Conservation (phyloP, 2,888 invertebrate species). For the Palloptera scutellata region DNA sequence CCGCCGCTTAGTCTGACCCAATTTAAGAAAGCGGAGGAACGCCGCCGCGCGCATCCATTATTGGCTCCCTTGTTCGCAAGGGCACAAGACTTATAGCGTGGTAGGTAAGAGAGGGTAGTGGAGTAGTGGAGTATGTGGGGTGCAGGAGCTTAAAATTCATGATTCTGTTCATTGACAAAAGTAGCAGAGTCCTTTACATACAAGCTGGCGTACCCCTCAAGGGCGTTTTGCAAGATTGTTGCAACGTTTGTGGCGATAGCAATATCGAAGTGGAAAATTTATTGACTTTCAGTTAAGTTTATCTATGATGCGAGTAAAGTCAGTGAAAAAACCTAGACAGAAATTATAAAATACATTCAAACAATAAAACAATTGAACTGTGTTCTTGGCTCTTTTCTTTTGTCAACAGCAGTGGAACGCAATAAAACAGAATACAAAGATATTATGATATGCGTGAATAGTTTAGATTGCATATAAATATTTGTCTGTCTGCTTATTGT, state of each 20-base stretch:
- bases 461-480: too few relatives aligned
- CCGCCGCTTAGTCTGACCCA: too few relatives aligned
- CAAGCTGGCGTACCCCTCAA: not conserved
- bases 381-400: conserved; percentile 40
- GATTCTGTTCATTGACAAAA: too few relatives aligned
- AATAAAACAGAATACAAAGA: too few relatives aligned
- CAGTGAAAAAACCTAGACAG: conserved; percentile 32
- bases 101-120: not conserved
- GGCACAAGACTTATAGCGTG: not conserved
- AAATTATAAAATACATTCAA: conserved; percentile 39
- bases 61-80: not conserved
- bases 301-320: conserved; percentile 48
- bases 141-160: not conserved
- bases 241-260: conserved; percentile 1
- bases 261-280: conserved; percentile 45
- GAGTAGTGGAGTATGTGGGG: not conserved
- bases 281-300: conserved; percentile 59
- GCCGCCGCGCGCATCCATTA: not conserved
- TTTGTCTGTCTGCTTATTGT: too few relatives aligned
- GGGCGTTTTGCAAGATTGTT: not conserved
- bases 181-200: not conserved
- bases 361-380: conserved; percentile 52
- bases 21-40: too few relatives aligned
- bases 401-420: conserved; percentile 9
- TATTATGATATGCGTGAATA: too few relatives aligned